These are phyloP conservation scores for Rhynchomys soricoides DNA, from an alignment of 2,113 vertebrate species.

Conservation along the genomic window DNA sequence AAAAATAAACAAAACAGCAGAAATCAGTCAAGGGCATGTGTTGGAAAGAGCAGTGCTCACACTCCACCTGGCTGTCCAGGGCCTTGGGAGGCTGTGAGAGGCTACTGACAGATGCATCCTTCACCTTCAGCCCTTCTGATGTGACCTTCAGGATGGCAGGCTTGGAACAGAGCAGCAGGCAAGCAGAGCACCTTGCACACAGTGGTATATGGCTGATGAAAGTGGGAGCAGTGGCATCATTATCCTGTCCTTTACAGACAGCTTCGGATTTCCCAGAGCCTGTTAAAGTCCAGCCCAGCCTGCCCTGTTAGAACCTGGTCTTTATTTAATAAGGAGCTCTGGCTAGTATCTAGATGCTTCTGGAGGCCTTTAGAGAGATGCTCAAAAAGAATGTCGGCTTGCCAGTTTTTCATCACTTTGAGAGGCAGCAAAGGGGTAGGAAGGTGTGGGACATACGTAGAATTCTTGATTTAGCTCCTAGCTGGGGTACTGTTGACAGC, in stretches of 20 bases:
- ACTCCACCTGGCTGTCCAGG: neutral
- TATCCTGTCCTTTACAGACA: neutral
- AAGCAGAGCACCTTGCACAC: fast-evolving
- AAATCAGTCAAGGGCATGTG: neutral
- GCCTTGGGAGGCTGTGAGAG: fast-evolving
- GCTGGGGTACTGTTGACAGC: neutral
- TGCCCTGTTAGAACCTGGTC: neutral
- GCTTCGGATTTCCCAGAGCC: neutral
- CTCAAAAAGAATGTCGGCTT: neutral
- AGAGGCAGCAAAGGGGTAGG: neutral
- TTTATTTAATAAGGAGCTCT: neutral
- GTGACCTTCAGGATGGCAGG: neutral
- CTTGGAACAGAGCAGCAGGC: neutral
- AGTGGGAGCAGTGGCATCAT: fast-evolving
- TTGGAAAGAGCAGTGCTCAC: neutral
- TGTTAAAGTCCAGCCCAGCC: fast-evolving
- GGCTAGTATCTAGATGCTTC: neutral
- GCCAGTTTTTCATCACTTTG: neutral
- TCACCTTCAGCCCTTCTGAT: neutral
- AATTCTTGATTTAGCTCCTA: neutral
- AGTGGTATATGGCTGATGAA: neutral
- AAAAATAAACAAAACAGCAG: neutral
- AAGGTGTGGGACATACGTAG: neutral
- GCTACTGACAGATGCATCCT: neutral
- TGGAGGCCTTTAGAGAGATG: neutral